These are phyloP conservation scores for Leptinotarsa texana DNA, from an alignment of 1,140 invertebrate species.

Conservation along the genomic window DNA sequence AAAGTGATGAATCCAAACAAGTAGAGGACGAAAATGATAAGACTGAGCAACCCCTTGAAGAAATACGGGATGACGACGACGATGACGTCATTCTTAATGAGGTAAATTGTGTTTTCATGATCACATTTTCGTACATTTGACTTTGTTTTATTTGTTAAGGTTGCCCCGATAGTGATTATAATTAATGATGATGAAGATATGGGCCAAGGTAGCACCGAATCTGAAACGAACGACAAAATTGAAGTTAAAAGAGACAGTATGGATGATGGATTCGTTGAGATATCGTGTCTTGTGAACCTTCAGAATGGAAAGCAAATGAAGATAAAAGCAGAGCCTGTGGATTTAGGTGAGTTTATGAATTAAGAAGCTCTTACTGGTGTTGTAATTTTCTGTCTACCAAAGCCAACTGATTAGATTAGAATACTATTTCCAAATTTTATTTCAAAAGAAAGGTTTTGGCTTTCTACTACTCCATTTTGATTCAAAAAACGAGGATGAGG, in stretches of 20 bases:
- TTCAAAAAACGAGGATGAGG: too few species aligned
- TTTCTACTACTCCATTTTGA: too few species aligned
- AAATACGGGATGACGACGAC: conserved; percentile 55
- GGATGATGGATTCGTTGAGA: conserved; percentile 56
- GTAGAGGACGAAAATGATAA: conserved; percentile 35
- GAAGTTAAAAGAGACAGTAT: conserved; percentile 54
- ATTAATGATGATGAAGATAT: conserved; percentile 58
- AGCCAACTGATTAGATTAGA: too few species aligned
- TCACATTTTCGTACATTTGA: neutral
- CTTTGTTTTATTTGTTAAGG: neutral
- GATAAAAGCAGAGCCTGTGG: conserved; percentile 65
- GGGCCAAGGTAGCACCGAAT: conserved; percentile 20
- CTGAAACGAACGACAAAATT: conserved; percentile 30
- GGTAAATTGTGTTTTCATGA: conserved; percentile 16
- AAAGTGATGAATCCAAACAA: conserved; percentile 47
- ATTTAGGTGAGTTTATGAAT: conserved; percentile 57
- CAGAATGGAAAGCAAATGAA: conserved; percentile 56
- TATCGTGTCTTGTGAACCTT: conserved; percentile 46
- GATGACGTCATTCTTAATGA: conserved; percentile 65
- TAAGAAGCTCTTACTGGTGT: too few species aligned
- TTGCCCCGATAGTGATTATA: conserved; percentile 53
- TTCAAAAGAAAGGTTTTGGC: too few species aligned
- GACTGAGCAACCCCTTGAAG: conserved; percentile 53
- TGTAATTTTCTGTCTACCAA: too few species aligned
- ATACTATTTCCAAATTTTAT: too few species aligned